Evolutionary conservation across 2,888 invertebrate genomes (phyloP).

Genomic region (Troilus luridus): DNA sequence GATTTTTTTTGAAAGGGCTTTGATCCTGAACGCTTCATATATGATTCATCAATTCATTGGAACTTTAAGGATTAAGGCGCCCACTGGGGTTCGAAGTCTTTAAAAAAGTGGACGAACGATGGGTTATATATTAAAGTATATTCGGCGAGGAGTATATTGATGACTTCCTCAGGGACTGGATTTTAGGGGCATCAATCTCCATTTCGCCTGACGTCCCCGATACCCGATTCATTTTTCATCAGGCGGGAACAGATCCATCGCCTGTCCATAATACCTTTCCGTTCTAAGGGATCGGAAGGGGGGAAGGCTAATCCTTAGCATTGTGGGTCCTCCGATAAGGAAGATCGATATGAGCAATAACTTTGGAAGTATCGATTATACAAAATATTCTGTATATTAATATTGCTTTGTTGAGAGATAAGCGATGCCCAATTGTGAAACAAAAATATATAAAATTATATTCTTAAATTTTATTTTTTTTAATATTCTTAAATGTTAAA

Average conservation of each 20-base stretch:
- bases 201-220: background rate
- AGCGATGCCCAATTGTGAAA: too few species aligned
- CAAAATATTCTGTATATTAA: too few species aligned
- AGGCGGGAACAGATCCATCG: conserved; percentile 14
- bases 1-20: too few species aligned
- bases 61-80: background rate
- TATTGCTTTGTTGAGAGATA: too few species aligned
- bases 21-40: background rate
- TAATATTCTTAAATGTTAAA: too few species aligned
- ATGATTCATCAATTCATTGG: background rate
- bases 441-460: too few species aligned
- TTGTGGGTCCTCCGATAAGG: background rate
- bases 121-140: conserved; percentile 29
- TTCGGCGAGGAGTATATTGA: background rate
- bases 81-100: background rate
- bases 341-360: background rate
- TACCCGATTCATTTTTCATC: conserved; percentile 29
- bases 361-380: too few species aligned
- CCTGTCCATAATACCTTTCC: background rate
- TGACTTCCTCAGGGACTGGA: conserved; percentile 17
- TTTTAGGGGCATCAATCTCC: background rate
- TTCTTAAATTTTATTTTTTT: too few species aligned
- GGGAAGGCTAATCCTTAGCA: background rate
- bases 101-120: background rate
- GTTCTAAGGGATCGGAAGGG: background rate